Evolutionary conservation across 1,140 invertebrate genomes (phyloP), one percentile per base, ranked within the genome.

Genomic region (Saccostrea glomerata): DNA sequence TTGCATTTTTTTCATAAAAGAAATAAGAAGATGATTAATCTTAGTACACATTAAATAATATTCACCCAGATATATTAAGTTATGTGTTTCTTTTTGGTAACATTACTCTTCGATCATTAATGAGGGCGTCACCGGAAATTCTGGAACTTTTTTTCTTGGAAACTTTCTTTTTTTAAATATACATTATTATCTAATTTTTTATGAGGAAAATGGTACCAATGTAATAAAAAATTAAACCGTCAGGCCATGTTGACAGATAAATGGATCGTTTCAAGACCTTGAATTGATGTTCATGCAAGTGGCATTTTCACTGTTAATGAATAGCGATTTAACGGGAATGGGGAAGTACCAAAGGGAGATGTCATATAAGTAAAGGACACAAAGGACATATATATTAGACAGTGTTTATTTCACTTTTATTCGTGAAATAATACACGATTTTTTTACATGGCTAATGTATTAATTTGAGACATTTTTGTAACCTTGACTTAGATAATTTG

Each of bases 111-210:
- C 23, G 1, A 20, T 20, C 20, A n/a, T n/a, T 77, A 77, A 36
- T 30, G 15, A 9, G 70, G 70, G 70, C 70, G 70, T 77, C 30
- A 15, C 70, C 70, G 70, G 70, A 77, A 77, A 25, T 15, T 77
- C 47, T 36, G 30, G 25, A 77, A 36, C 25, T 12, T 36, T 77
- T 77, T 63, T 30, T 77, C 70, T 36, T 30, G 70, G 30, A 77
- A 77, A 77, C 23, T 13, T 63, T 20, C 7, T 66, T 17, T n/a
- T 20, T 20, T 66, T 7, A 23, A 20, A 30, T 77, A 11, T 12
- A 25, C 12, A 30, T 77, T 13, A 13, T 77, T 15, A 77, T 25
- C 15, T 63, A n/a, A 63, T 17, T 63, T 36, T 66, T 66, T n/a
- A 66, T 66, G 60, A n/a, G 20, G 23, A 20, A 66, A 66, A 66